These are phyloP conservation scores for Psilopogon haemacephalus DNA, from an alignment of 2,113 vertebrate genomes.

Conservation along the genomic window DNA sequence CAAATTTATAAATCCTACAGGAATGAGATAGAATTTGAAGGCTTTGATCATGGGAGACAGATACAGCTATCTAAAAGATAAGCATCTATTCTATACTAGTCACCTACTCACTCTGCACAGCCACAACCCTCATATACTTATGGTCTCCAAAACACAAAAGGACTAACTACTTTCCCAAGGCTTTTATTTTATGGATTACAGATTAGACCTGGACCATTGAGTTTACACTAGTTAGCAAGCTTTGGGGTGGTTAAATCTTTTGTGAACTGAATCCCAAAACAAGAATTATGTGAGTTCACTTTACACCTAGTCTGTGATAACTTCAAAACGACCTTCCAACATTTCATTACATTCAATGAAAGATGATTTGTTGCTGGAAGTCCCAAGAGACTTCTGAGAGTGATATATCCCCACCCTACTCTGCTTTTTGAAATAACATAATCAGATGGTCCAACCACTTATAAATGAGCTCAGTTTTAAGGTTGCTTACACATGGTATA, in stretches of 20 bases:
- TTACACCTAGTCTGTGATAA: neutral
- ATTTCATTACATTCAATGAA: neutral
- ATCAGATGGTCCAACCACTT: neutral
- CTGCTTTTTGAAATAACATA: neutral
- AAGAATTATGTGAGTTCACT: neutral
- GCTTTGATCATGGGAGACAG: neutral
- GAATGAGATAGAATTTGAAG: neutral
- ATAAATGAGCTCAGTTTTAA: neutral
- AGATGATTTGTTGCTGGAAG: neutral
- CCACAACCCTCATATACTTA: neutral
- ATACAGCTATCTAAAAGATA: neutral
- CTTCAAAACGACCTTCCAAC: neutral
- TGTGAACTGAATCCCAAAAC: neutral
- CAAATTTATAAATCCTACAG: neutral
- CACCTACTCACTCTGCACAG: neutral
- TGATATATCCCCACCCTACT: neutral
- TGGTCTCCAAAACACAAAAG: neutral
- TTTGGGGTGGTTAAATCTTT: neutral
- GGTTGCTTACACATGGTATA: fast-evolving
- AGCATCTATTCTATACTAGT: neutral
- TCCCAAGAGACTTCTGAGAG: neutral
- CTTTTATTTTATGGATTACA: neutral
- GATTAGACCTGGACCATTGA: neutral
- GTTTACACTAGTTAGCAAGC: neutral
- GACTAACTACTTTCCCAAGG: neutral